Base-by-base conservation (phyloP, 2,797 vertebrate genomes). In the Pipistrellus nathusii region DNA sequence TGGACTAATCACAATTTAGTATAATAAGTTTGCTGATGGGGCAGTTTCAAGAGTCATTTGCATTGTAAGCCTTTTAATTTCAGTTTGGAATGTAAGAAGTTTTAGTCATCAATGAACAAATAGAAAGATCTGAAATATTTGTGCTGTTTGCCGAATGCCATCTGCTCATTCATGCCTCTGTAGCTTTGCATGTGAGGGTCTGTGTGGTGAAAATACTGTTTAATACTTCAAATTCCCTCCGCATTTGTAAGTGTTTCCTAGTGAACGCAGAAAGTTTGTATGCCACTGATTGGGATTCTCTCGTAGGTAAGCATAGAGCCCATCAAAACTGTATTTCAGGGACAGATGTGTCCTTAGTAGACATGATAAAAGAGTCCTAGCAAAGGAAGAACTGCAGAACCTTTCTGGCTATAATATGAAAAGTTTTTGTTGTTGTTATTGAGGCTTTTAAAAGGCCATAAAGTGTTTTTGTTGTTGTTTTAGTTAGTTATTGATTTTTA, bases 61-160 rank as follows among this genome's bases (percentile, higher is more conserved):
- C 48, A 69, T 91, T 86, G 71, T 57, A 85, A 84, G 59, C 30
- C 38, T 86, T 90, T 88, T 51, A 55, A 80, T 86, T 83, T 23
- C 44, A 68, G 0, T 84, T 87, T 3, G 4, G 85, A 78, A n/a
- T 73, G 13, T 77, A 85, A 96, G 77, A 72, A 77, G 69, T 69
- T 75, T 62, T 82, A 86, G 57, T 59, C 30, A 72, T 66, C 78
- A 6, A 0, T 55, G 38, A 64, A n/a, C 55, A 57, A 5, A 30
- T 41, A 11, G 53, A 71, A 73, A 77, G 35, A 48, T 41, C 38
- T 12, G 13, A 86, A 8, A 32, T 76, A 2, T 68, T n/a, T 32
- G 66, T 78, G 23, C 27, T 32, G 30, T 5, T 68, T 76, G 11
- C 41, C 80, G 32, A 57, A 30, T n/a, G 25, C 62, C 23, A 3